A percentile compares a stretch with the other conserved stretches of the same genome.
These are phyloP conservation scores for Oeneis ivallda DNA, from an alignment of 2,888 invertebrate species.

Conservation along the genomic window DNA sequence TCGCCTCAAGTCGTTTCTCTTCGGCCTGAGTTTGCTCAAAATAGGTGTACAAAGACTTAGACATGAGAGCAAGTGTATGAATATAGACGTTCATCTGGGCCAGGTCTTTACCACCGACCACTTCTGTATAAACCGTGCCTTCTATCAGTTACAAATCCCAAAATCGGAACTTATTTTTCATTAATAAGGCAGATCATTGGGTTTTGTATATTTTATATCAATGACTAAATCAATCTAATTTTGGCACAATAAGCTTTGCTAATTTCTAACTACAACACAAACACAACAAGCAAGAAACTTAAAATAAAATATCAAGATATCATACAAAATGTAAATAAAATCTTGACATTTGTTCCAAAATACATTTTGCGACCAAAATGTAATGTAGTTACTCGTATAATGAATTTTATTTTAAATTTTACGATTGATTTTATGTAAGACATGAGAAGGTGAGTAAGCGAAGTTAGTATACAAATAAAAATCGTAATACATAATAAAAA, in stretches of 20 bases:
- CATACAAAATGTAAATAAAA: background rate
- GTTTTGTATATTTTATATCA: constrained; percentile 5
- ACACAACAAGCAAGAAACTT: constrained; percentile 1
- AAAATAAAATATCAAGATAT: background rate
- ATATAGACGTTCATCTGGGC: too few species aligned
- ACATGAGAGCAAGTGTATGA: too few species aligned
- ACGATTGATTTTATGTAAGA: background rate
- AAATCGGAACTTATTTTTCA: too few species aligned
- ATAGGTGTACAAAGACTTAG: too few species aligned
- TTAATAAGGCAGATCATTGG: background rate
- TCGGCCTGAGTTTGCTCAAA: too few species aligned
- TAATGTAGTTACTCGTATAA: background rate
- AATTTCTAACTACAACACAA: constrained; percentile 10
- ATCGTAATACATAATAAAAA: background rate
- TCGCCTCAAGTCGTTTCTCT: too few species aligned
- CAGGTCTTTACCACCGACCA: too few species aligned
- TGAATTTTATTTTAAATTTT: background rate
- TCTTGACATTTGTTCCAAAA: background rate
- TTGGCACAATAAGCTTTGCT: background rate
- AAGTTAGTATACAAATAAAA: constrained; percentile 17
- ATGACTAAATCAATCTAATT: background rate
- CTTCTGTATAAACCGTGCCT: too few species aligned
- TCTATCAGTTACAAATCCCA: too few species aligned
- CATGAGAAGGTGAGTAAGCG: background rate
- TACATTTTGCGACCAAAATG: background rate